Base-by-base conservation (phyloP, 1,140 invertebrate genomes). In the Ectropis grisescens region DNA sequence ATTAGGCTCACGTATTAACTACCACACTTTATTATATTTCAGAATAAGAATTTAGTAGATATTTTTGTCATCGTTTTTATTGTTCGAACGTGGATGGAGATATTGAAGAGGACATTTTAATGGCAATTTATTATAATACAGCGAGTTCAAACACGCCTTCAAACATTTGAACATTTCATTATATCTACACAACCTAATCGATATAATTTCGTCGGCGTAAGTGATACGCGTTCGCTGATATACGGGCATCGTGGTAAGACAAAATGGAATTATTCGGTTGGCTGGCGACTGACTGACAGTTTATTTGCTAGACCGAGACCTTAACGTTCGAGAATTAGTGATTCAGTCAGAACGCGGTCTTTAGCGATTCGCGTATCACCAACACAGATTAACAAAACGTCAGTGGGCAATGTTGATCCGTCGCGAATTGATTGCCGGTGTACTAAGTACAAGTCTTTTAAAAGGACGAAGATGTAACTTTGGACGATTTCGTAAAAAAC, bases 361-460 rank as follows among this genome's bases (percentile, higher is more conserved):
- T n/a, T n/a, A n/a, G n/a, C n/a, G n/a, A n/a, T n/a, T n/a, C n/a
- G n/a, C n/a, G n/a, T n/a, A n/a, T n/a, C n/a, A n/a, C n/a, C n/a
- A n/a, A n/a, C n/a, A n/a, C n/a, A n/a, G n/a, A n/a, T n/a, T n/a
- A n/a, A n/a, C n/a, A n/a, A n/a, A n/a, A n/a, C n/a, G n/a, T n/a
- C n/a, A n/a, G n/a, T n/a, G n/a, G n/a, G n/a, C n/a, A 23, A 26
- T 36, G 35, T 39, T 41, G 50, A 58, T 59, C 49, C 60, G 59
- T 59, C 55, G 43, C 48, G 45, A 47, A 44, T 58, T 52, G 44
- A 37, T 40, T 57, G 49, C 30, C n/a, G n/a, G 37, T 58, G 71
- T 76, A 75, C 70, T 80, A 69, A 68, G 70, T 75, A 80, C 71
- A 67, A 76, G 71, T 80, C 72, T 80, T 80, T 61, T 51, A 57